A percentile compares a stretch with the other conserved stretches of the same genome.
phyloP scores from a whole-genome alignment of 37 sponge, comb jelly and placozoan genomes.

The Hormiphora californensis region DNA sequence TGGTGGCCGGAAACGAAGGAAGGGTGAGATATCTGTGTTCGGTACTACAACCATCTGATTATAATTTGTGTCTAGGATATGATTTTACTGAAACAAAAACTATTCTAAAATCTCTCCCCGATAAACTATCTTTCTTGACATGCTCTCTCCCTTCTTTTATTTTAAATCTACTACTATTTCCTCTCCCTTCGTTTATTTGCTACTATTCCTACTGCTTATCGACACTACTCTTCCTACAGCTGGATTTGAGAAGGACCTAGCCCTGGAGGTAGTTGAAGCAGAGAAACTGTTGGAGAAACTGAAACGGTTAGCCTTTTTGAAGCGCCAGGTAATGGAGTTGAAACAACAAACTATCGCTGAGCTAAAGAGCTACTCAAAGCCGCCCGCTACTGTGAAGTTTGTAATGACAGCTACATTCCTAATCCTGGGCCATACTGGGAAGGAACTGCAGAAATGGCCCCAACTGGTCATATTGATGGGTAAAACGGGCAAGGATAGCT shows the following conservation, averaged over 20 bases:
- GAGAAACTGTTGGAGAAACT: constrained; percentile 38
- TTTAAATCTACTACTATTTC: no score
- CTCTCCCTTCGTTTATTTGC: no score
- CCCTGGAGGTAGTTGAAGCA: constrained; percentile 50
- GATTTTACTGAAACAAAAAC: no score
- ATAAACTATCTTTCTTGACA: no score
- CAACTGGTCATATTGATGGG: constrained; percentile 56
- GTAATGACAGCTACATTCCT: constrained; percentile 59
- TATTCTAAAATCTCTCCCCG: no score
- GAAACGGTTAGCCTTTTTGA: constrained; percentile 49
- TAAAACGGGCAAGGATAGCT: constrained; percentile 53
- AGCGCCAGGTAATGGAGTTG: constrained; percentile 35
- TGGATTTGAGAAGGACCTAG: constrained; percentile 20
- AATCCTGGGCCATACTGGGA: constrained; percentile 55
- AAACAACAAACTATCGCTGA: constrained; percentile 55
- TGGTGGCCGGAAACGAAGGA: no score
- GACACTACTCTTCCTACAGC: background rate
- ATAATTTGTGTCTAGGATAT: no score
- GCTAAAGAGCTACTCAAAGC: constrained; percentile 57
- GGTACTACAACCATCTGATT: no score
- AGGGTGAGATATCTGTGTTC: no score
- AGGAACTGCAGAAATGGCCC: constrained; percentile 56
- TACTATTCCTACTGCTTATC: no score
- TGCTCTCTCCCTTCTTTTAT: no score
- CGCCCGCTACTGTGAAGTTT: constrained; percentile 53